Evolutionary conservation across 1,140 invertebrate genomes (phyloP).

Genomic region (Ctenoplectra terminalis): DNA sequence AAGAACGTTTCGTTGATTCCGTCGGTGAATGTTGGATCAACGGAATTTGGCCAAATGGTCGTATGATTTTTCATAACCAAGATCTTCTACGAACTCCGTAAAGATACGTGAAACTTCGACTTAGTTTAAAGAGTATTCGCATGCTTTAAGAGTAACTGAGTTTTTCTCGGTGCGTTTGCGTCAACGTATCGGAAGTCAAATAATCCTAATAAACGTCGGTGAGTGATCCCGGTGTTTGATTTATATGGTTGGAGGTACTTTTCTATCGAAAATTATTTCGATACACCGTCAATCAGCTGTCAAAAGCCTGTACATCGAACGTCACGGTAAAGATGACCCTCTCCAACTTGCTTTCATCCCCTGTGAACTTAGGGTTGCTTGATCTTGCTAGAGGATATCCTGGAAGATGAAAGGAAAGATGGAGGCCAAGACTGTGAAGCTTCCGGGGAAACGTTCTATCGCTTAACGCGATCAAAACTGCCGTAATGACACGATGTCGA

Average conservation of each 20-base stretch:
- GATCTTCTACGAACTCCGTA: too few species aligned
- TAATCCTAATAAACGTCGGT: constrained; percentile 40
- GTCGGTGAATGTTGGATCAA: not conserved
- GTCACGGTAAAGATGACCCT: not conserved
- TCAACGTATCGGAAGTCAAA: too few species aligned
- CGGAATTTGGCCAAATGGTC: not conserved
- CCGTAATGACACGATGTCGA: not conserved
- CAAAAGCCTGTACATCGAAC: not conserved
- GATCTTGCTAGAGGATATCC: not conserved
- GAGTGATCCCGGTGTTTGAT: not conserved
- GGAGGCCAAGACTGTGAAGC: not conserved
- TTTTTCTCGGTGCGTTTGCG: too few species aligned
- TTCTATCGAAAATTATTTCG: constrained; percentile 20
- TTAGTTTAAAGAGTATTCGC: too few species aligned
- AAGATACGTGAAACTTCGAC: too few species aligned
- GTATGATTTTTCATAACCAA: too few species aligned
- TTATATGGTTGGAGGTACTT: constrained; percentile 24
- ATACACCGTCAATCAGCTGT: constrained; percentile 20
- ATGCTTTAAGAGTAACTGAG: too few species aligned
- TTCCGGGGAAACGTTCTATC: not conserved
- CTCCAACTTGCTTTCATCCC: not conserved
- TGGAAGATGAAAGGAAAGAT: not conserved
- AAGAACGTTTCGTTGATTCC: not conserved
- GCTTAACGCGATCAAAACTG: constrained; percentile 14
- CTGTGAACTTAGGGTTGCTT: not conserved